Evolutionary conservation across 2,888 invertebrate genomes (phyloP), one percentile per base, ranked within the genome.

Genomic region (Hypomecis atomaria): DNA sequence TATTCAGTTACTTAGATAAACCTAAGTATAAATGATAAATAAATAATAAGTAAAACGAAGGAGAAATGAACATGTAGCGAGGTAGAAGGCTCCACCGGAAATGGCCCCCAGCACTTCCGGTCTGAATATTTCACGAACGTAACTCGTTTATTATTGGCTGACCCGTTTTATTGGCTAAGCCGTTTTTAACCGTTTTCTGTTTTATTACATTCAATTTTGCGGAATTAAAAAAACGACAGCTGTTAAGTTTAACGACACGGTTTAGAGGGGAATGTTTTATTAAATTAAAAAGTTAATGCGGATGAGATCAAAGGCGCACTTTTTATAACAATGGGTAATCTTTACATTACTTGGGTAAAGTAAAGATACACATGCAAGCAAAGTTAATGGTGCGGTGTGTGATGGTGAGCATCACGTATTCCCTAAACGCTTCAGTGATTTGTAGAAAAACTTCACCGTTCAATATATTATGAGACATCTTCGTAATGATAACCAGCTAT

Each of bases 111-210:
- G 59, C 48, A 62, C 64, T 71, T 74, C 74, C 74, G 74, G 68
- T 67, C 59, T 74, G 73, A 71, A 71, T 71, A 69, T 73, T 72
- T 71, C 58, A 72, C 67, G 65, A 56, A 56, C 55, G 58, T 62
- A 45, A 58, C 56, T 59, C 62, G 56, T 56, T 59, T 67, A 61
- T 64, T 60, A 67, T 59, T 64, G 64, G 45, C 57, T 38, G 42
- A 45, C 38, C 43, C 42, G 56, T 37, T 40, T 56, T 56, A 56
- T 47, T 56, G 13, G 56, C 37, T 60, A 45, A 34, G 42, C 54
- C 44, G 59, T 60, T 65, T 60, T 65, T 58, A 60, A 60, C 60
- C 60, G 56, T 59, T 60, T 56, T 34, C 49, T 10, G 57, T 56
- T 57, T 68, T 62, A 62, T 62, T 57, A 38, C 58, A 58, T 53